phyloP scores from a whole-genome alignment of 2,797 vertebrate species.

The Lepilemur septentrionalis region DNA sequence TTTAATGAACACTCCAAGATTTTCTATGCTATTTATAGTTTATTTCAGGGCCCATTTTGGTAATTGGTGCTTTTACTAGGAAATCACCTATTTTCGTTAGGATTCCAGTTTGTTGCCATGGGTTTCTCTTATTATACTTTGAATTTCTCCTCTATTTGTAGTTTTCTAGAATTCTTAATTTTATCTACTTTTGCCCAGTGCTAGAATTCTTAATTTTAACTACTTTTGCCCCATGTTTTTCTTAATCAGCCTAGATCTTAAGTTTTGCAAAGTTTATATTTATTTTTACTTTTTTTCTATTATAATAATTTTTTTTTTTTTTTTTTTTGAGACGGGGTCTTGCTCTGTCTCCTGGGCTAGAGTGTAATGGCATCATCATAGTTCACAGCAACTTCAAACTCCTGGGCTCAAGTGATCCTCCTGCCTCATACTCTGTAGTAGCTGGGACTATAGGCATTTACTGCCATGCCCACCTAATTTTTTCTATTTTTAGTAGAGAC shows the following conservation, averaged over 20 bases:
- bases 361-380: too few relatives aligned
- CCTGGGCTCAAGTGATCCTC: too few relatives aligned
- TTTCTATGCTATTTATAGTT: background rate
- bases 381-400: too few relatives aligned
- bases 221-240: background rate
- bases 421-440: too few relatives aligned
- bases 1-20: background rate
- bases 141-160: background rate
- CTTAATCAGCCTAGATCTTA: background rate
- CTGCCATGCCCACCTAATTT: too few relatives aligned
- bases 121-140: background rate
- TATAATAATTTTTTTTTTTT: too few relatives aligned
- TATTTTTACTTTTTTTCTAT: background rate
- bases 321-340: too few relatives aligned
- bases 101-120: background rate
- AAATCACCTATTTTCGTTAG: slow-evolving; percentile 21
- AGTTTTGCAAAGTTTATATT: background rate
- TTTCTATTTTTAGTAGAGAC: too few relatives aligned
- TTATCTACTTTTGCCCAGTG: background rate
- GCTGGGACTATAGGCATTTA: too few relatives aligned
- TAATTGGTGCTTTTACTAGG: slow-evolving; percentile 11
- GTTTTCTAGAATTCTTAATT: background rate
- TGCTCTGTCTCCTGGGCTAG: too few relatives aligned
- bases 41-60: background rate
- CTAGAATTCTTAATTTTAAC: background rate